Evolutionary conservation across 2,888 invertebrate genomes (phyloP).

Genomic region (Micoletzkya japonica): DNA sequence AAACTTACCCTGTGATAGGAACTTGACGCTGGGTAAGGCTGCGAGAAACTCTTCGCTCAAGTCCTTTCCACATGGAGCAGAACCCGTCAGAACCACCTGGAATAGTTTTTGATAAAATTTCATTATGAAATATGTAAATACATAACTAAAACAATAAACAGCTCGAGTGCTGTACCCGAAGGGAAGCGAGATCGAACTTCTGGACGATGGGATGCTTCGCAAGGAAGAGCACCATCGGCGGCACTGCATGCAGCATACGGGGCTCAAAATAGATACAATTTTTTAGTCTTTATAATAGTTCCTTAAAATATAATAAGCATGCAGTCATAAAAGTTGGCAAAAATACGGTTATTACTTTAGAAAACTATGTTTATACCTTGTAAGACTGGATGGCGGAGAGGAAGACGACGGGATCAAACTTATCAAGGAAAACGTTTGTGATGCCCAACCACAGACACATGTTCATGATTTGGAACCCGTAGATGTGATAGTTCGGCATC

Average conservation of each 20-base stretch:
- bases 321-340: too few relatives aligned
- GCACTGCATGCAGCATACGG: slow-evolving; percentile 75
- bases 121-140: too few relatives aligned
- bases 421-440: slow-evolving; percentile 52
- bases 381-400: slow-evolving; percentile 46
- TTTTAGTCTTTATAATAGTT: too few relatives aligned
- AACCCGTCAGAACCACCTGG: slow-evolving; percentile 40
- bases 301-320: too few relatives aligned
- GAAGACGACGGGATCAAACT: slow-evolving; percentile 50
- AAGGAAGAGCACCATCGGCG: slow-evolving; percentile 79
- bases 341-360: too few relatives aligned
- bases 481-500: slow-evolving; percentile 60
- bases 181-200: slow-evolving; percentile 77
- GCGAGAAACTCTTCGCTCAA: slow-evolving; percentile 43
- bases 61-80: slow-evolving; percentile 52
- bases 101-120: too few relatives aligned
- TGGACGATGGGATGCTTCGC: slow-evolving; percentile 73
- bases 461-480: slow-evolving; percentile 48
- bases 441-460: slow-evolving; percentile 37
- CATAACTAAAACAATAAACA: too few relatives aligned
- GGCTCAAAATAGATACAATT: too few relatives aligned
- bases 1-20: slow-evolving; percentile 35
- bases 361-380: slow-evolving; percentile 32
- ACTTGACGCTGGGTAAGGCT: slow-evolving; percentile 29
- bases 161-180: too few relatives aligned